phyloP scores from a whole-genome alignment of 2,888 invertebrate species.

The Sarcophaga caerulescens region DNA sequence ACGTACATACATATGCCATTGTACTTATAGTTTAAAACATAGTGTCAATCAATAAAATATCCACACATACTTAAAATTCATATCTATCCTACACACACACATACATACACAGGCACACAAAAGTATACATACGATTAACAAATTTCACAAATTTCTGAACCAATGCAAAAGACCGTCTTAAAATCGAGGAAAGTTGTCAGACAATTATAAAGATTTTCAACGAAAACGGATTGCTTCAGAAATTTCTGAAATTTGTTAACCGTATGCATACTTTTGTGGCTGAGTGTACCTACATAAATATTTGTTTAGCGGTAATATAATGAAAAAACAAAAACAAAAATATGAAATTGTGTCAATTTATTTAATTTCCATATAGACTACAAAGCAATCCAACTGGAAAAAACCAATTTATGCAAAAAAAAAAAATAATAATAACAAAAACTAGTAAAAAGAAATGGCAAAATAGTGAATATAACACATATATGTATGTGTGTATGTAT shows the following conservation, averaged over 20 bases:
- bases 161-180: no score
- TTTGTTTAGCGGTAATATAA: background rate
- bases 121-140: no score
- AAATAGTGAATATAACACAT: background rate
- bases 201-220: no score
- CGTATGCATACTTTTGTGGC: no score
- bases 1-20: background rate
- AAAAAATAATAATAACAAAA: background rate
- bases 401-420: constrained; percentile 8
- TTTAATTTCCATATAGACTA: constrained; percentile 1
- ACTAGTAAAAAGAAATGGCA: background rate
- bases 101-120: no score
- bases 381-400: background rate
- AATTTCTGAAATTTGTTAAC: no score
- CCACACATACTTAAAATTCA: background rate
- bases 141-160: no score
- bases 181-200: no score
- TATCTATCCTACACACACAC: background rate
- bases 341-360: background rate
- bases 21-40: no score
- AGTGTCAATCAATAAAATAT: no score
- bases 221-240: no score
- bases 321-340: background rate
- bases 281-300: background rate
- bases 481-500: background rate